Percentiles rank a stretch among this genome's conserved stretches.
phyloP scores from a whole-genome alignment of 2,113 vertebrate species.

The Hydropotes inermis region DNA sequence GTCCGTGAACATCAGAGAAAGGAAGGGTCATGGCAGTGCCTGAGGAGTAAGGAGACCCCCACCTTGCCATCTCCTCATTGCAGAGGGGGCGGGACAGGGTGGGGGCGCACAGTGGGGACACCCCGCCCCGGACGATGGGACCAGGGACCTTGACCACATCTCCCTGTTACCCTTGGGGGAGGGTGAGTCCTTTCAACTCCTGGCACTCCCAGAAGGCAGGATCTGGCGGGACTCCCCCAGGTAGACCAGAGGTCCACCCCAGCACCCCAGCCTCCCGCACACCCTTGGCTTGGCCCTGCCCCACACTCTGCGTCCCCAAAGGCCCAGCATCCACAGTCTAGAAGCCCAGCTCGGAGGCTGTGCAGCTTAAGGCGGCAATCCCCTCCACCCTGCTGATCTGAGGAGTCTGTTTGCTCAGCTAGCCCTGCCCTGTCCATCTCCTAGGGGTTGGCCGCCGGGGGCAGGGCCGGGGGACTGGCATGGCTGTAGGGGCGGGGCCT shows the following conservation, averaged over 20 bases:
- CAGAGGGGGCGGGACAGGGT: neutral
- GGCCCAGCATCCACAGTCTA: neutral
- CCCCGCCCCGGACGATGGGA: rapidly evolving
- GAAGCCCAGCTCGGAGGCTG: neutral
- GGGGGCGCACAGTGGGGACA: rapidly evolving
- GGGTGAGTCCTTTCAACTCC: neutral
- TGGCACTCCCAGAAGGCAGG: neutral
- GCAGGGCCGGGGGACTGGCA: neutral
- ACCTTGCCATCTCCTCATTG: neutral
- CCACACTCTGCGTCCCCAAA: rapidly evolving
- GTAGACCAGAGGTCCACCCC: neutral
- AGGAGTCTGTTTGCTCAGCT: neutral
- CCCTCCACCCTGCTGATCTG: neutral
- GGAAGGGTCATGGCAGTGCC: constrained; percentile 37
- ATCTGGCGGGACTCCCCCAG: neutral
- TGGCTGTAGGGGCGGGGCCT: rapidly evolving
- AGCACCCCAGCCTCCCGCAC: neutral
- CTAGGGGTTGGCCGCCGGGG: neutral
- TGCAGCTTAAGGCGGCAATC: neutral
- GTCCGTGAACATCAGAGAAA: constrained; percentile 12
- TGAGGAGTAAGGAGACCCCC: neutral
- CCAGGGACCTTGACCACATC: neutral
- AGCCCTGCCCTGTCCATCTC: neutral
- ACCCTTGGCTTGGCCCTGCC: neutral
- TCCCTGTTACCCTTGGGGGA: neutral